Base-by-base conservation (phyloP, 2,888 invertebrate genomes). In the Oeneis ivallda region DNA sequence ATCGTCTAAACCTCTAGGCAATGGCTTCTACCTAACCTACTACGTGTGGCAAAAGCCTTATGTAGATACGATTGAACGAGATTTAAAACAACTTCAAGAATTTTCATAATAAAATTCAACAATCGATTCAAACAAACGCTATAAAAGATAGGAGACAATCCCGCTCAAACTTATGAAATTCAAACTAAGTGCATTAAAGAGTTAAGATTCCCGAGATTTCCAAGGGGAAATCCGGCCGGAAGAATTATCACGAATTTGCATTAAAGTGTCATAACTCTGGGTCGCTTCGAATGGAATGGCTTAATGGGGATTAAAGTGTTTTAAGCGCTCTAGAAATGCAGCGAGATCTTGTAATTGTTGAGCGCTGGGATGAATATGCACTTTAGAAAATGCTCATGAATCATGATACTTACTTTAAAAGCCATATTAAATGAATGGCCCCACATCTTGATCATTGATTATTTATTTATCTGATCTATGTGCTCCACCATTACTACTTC, bases 161-260 rank as follows among this genome's bases (percentile, higher is more conserved):
- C n/a, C 26, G 39, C 54, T 43, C 34, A 34, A 63, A 67, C 59
- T 64, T 67, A n/a, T 49, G 39, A 19, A 56, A 45, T 64, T 64
- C 43, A 60, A 61, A 50, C 50, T 43, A 59, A 63, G 15, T 60
- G 66, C 61, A 64, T 63, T 47, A 50, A 47, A 59, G 32, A 43
- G 56, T n/a, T n/a, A 58, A 47, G 58, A 56, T 56, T 54, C 19
- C 56, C 41, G 34, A 62, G 56, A 67, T 64, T 67, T 65, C 53
- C 58, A 19, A 67, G 58, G 52, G 61, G 52, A 61, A 41, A 39
- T 61, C 61, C 41, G 61, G 41, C 52, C 61, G 13, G 61, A 52
- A 52, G 61, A 41, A 61, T 59, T 59, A 59, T 61, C 50, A 61
- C 52, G 41, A 19, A 61, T 52, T 61, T 61, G 61, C 61, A 61